Conservation (phyloP, 2,797 vertebrate genomes). For the Cichlasoma orientale region DNA sequence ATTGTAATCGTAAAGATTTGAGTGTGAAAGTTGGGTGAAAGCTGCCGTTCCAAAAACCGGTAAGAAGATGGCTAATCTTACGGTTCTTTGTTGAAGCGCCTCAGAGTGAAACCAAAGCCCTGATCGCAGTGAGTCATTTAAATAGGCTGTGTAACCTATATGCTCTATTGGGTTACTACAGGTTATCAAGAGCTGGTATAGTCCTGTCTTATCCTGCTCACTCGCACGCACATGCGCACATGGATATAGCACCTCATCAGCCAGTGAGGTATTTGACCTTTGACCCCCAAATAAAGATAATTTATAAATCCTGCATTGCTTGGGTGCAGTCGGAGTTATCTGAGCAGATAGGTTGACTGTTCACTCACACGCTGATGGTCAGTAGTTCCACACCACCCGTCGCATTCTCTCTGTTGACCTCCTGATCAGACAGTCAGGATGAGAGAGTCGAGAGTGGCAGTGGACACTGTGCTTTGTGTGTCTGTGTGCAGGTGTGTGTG, state of each 20-base stretch:
- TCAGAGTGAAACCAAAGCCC: constrained; percentile 54
- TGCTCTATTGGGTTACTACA: constrained; percentile 46
- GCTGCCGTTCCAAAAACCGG: constrained; percentile 10
- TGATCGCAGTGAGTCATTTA: constrained; percentile 15
- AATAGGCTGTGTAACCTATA: neutral
- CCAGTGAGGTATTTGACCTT: constrained; percentile 46
- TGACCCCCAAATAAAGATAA: constrained; percentile 27
- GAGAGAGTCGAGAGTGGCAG: constrained; percentile 17
- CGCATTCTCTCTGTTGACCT: constrained; percentile 28
- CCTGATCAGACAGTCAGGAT: constrained; percentile 77
- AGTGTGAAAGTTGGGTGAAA: constrained; percentile 7
- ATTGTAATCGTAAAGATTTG: constrained; percentile 22
- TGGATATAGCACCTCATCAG: constrained; percentile 29
- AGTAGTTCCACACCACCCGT: neutral
- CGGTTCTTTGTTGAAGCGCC: neutral
- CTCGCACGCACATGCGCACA: constrained; percentile 6
- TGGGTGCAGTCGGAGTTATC: constrained; percentile 23
- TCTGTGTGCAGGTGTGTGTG: neutral
- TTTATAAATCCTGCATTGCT: neutral
- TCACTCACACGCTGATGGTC: neutral
- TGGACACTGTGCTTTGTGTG: neutral
- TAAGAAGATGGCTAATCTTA: constrained; percentile 11
- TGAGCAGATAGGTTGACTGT: constrained; percentile 11
- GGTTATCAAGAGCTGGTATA: constrained; percentile 52
- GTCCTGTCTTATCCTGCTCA: constrained; percentile 14